A percentile compares a stretch with the other conserved stretches of the same genome.
Conservation (phyloP, 2,888 invertebrate genomes). For the Lasioglossum morio region DNA sequence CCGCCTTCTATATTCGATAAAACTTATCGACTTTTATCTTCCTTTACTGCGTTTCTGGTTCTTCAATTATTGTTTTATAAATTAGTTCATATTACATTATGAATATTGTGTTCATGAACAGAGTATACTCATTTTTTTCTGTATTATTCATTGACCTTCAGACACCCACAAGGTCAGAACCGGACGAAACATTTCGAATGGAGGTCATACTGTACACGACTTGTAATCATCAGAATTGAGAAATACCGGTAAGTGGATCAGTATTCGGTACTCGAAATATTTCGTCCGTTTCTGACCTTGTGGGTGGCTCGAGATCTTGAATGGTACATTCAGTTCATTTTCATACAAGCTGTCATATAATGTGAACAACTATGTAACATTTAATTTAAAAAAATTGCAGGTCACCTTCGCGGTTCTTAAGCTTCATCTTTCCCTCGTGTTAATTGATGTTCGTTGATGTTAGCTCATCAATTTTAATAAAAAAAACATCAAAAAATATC, state of each 20-base stretch:
- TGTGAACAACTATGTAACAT: background rate
- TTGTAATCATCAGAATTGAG: background rate
- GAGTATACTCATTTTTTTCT: too few species aligned
- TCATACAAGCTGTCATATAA: background rate
- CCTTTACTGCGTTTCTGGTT: too few species aligned
- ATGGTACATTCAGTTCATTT: background rate
- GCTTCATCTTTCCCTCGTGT: too few species aligned
- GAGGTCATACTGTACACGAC: background rate
- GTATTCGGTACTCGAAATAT: background rate
- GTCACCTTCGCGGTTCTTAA: background rate
- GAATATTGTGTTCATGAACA: too few species aligned
- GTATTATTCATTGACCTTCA: background rate
- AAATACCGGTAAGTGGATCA: background rate
- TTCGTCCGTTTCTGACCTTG: background rate
- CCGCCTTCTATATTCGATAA: background rate
- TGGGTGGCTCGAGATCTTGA: background rate
- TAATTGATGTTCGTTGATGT: too few species aligned
- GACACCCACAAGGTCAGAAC: background rate
- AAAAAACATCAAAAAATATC: too few species aligned
- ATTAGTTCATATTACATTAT: too few species aligned
- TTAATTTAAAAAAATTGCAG: background rate
- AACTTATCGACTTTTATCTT: background rate
- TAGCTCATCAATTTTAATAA: too few species aligned
- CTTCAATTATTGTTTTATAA: too few species aligned
- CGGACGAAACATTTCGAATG: background rate